Conservation (phyloP, 1,140 invertebrate species). For the Leguminivora glycinivorella region DNA sequence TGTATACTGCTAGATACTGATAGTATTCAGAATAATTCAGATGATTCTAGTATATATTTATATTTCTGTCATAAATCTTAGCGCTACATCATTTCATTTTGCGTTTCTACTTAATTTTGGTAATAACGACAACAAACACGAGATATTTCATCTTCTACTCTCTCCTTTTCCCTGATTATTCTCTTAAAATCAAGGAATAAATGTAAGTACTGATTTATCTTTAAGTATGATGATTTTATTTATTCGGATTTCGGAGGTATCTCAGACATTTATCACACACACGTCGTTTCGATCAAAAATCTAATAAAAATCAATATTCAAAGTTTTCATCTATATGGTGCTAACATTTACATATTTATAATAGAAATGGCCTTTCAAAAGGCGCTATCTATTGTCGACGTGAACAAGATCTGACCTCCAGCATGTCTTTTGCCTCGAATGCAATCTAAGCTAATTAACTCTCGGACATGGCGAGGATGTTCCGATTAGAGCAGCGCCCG, state of each 20-base stretch:
- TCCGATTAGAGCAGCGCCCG: conserved; percentile 59
- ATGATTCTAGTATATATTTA: not conserved
- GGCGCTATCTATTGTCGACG: conserved; percentile 6
- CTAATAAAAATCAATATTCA: no score
- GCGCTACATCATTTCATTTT: not conserved
- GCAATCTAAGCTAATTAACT: conserved; percentile 56
- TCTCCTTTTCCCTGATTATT: no score
- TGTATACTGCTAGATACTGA: not conserved
- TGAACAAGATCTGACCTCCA: conserved; percentile 48
- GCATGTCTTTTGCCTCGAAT: conserved; percentile 36
- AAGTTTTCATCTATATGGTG: no score
- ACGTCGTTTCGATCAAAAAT: no score
- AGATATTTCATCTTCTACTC: no score
- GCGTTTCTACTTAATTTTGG: no score
- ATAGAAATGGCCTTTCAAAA: not conserved
- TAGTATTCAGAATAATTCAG: not conserved
- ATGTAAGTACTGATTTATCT: no score
- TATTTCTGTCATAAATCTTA: not conserved
- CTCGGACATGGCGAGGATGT: conserved; percentile 56
- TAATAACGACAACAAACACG: no score
- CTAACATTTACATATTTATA: not conserved
- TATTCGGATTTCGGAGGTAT: no score
- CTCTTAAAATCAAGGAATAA: no score
- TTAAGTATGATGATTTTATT: no score
- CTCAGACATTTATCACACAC: no score